Conservation (phyloP, 2,797 vertebrate genomes). For the Echeneis naucrates region DNA sequence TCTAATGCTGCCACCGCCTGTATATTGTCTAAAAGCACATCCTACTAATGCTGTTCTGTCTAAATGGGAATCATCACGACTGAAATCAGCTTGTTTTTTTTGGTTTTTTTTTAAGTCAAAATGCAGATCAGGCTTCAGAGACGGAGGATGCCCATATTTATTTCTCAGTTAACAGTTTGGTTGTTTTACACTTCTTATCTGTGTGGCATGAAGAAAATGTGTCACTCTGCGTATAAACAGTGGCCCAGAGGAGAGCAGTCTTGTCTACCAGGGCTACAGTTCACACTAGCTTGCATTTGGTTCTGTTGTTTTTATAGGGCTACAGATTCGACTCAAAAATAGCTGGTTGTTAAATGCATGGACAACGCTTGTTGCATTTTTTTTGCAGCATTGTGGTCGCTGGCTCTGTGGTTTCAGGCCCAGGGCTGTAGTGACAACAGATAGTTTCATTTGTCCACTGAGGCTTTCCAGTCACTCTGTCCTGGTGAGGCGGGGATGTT, state of each 20-base stretch:
- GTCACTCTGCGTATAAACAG: neutral
- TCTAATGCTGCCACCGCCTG: neutral
- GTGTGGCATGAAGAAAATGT: neutral
- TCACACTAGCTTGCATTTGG: constrained; percentile 1
- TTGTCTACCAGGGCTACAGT: neutral
- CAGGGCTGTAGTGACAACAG: neutral
- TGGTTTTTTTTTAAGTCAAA: no score
- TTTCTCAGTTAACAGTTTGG: neutral
- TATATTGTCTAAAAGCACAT: neutral
- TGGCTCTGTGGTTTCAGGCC: constrained; percentile 4
- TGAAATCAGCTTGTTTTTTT: neutral
- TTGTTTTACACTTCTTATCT: neutral
- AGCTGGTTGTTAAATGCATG: constrained; percentile 5
- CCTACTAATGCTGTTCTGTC: neutral
- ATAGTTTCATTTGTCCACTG: constrained; percentile 18
- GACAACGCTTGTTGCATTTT: constrained; percentile 18
- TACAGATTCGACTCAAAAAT: neutral
- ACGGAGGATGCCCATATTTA: neutral
- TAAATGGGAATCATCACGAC: neutral
- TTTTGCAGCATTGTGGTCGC: neutral
- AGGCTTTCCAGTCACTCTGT: constrained; percentile 1
- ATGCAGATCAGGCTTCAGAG: neutral
- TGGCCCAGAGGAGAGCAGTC: neutral
- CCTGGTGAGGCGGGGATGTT: neutral
- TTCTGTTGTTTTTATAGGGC: neutral